A percentile compares a stretch with the other conserved stretches of the same genome.
Evolutionary conservation across 2,113 vertebrate species (phyloP).

Genomic region (Stomatorhinus ivindoensis): DNA sequence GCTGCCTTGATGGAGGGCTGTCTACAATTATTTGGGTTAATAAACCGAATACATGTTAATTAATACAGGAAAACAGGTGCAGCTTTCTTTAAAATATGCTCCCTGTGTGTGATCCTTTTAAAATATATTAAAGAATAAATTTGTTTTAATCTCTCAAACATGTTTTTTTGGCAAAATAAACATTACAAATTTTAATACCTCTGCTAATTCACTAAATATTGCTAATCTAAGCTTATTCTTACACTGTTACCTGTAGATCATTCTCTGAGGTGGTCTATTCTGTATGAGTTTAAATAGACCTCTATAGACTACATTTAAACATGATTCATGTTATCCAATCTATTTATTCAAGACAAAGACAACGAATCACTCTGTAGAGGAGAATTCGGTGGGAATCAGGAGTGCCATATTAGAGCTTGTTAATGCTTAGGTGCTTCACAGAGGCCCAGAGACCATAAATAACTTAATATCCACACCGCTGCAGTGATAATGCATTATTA

Average conservation of each 20-base stretch:
- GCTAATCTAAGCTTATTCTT: neutral
- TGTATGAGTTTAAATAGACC: neutral
- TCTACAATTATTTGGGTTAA: neutral
- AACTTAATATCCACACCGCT: neutral
- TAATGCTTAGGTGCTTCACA: neutral
- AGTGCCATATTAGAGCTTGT: neutral
- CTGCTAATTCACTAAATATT: neutral
- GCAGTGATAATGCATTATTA: neutral
- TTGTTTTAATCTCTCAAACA: neutral
- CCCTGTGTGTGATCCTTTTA: neutral
- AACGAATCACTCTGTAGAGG: neutral
- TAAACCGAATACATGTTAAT: conserved; percentile 2
- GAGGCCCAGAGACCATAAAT: neutral
- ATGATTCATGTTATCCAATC: neutral
- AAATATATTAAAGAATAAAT: neutral
- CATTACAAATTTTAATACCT: neutral
- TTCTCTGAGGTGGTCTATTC: neutral
- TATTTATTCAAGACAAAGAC: neutral
- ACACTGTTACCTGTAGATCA: neutral
- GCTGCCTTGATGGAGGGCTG: neutral
- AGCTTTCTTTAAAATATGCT: neutral
- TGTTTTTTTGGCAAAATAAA: neutral
- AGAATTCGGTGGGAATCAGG: neutral
- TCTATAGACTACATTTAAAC: neutral
- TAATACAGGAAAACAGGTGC: neutral